Evolutionary conservation across 2,113 vertebrate genomes (phyloP).

Genomic region (Cryptotis parvus): DNA sequence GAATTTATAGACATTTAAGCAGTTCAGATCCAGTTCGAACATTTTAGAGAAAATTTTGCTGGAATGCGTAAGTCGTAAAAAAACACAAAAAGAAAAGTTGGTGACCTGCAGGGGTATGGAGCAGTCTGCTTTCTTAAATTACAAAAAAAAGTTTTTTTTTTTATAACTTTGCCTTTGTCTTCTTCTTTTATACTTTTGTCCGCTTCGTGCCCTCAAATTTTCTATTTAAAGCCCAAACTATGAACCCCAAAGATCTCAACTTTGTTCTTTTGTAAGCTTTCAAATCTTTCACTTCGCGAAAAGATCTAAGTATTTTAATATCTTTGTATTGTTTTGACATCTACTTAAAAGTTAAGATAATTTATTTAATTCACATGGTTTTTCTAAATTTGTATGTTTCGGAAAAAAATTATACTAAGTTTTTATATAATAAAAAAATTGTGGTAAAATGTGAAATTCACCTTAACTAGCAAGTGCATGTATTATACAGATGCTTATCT

Average conservation of each 20-base stretch:
- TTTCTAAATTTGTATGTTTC: not conserved
- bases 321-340: constrained; percentile 16
- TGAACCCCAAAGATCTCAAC: not conserved
- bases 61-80: not conserved
- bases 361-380: not conserved
- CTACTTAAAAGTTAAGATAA: constrained; percentile 14
- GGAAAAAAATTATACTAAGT: not conserved
- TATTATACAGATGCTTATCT: not conserved
- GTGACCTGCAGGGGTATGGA: not conserved
- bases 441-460: no score
- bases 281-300: constrained; percentile 6
- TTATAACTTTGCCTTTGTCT: not conserved
- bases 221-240: not conserved
- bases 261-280: not conserved
- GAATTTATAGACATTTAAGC: no score
- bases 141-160: not conserved
- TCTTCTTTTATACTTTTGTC: not conserved
- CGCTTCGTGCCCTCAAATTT: no score
- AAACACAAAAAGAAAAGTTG: not conserved
- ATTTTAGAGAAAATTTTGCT: constrained; percentile 20
- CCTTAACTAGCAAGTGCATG: no score
- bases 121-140: not conserved
- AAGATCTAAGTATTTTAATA: constrained; percentile 44
- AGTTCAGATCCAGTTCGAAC: not conserved
- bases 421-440: no score